Conservation (phyloP, 2,113 vertebrate genomes). For the Coracopsis vasa region DNA sequence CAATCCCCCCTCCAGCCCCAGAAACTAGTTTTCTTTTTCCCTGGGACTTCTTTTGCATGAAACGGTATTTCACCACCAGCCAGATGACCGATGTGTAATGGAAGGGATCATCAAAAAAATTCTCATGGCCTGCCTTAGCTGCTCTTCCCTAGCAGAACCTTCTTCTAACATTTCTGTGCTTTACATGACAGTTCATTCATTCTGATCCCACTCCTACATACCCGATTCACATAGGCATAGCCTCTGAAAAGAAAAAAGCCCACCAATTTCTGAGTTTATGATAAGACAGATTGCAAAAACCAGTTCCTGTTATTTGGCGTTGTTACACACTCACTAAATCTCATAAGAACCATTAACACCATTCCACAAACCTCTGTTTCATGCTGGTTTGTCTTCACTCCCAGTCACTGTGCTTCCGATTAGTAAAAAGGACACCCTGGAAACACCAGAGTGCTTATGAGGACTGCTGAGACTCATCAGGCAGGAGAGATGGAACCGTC, state of each 20-base stretch:
- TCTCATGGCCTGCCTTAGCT: background rate
- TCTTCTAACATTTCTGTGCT: background rate
- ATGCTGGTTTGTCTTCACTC: background rate
- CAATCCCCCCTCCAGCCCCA: background rate
- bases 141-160: background rate
- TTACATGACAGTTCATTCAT: background rate
- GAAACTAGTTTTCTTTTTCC: background rate
- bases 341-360: background rate
- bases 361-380: background rate
- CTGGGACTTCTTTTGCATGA: background rate
- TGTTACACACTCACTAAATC: background rate
- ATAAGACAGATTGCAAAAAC: background rate
- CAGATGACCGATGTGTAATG: background rate
- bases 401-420: fast-evolving
- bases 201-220: background rate
- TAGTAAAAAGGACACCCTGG: background rate
- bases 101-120: background rate
- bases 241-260: background rate
- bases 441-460: background rate
- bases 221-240: fast-evolving
- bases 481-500: background rate
- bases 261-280: background rate
- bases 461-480: background rate
- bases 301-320: background rate
- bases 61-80: background rate